phyloP scores from a whole-genome alignment of 2,888 invertebrate genomes.

The Drosophila borealis region DNA sequence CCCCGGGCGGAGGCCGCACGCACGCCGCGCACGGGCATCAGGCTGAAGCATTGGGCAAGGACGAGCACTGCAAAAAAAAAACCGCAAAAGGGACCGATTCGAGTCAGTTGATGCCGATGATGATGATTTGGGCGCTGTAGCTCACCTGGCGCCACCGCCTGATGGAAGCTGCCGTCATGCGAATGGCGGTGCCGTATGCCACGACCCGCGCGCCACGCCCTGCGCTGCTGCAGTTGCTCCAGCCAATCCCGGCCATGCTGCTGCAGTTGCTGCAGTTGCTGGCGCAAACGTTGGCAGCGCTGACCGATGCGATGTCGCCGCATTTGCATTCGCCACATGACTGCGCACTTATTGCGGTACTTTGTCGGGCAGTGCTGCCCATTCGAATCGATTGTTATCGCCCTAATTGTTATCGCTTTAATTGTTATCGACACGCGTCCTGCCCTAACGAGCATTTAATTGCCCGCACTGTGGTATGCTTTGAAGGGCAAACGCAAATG shows the following conservation, averaged over 20 bases:
- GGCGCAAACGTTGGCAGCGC: constrained; percentile 5
- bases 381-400: constrained; percentile 19
- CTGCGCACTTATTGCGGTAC: constrained; percentile 5
- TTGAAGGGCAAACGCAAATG: not conserved
- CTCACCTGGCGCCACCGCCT: constrained; percentile 81
- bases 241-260: constrained; percentile 5
- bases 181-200: constrained; percentile 62
- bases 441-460: constrained; percentile 40
- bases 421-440: constrained; percentile 23
- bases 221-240: constrained; percentile 4
- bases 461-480: constrained; percentile 4
- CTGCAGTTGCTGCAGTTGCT: constrained; percentile 17
- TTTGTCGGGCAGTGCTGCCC: not conserved
- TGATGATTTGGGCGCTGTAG: not conserved
- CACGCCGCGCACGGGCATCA: constrained; percentile 83
- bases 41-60: constrained; percentile 81
- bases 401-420: constrained; percentile 8
- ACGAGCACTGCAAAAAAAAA: constrained; percentile 64
- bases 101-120: not conserved
- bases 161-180: constrained; percentile 80
- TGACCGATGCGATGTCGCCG: constrained; percentile 14
- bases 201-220: constrained; percentile 3
- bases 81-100: too few species aligned
- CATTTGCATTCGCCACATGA: constrained; percentile 25
- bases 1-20: constrained; percentile 66